Base-by-base conservation (phyloP, 2,113 vertebrate genomes). In the Tympanuchus pallidicinctus region DNA sequence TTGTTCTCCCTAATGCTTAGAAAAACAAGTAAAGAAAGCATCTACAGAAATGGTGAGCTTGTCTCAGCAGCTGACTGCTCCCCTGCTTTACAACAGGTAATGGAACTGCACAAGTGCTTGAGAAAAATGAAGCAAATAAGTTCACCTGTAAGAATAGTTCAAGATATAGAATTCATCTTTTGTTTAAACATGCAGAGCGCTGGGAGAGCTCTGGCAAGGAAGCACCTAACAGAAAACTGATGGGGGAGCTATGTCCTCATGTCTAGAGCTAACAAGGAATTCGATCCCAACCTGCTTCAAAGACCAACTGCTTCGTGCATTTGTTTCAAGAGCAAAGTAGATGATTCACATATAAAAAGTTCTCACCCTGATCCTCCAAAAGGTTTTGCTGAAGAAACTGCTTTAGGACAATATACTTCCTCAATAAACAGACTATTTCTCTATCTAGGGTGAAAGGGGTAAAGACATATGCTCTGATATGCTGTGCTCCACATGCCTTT, bases 241-340 rank as follows among this genome's bases (percentile, higher is more conserved):
- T 83, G 91, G 93, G 85, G 91, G 93, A 95, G 93, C 93, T 94
- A 89, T 64, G 40, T 40, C 80, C 82, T 81, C 79, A 69, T 3
- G n/a, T 94, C 64, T 78, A 71, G 50, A 88, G 38, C 57, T 91
- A 30, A 30, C 56, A 77, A 89, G 38, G 47, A 91, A 92, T 69
- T 67, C 36, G 81, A 10, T 77, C 52, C 61, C 43, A 47, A 77
- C 43, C 47, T 80, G 50, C 47, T 86, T 88, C 85, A 74, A 77
- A 93, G 45, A 76, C 50, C 67, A 80, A 87, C 21, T 60, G 72
- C 69, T 47, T 88, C 15, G 19, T 43, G 38, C 5, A 6, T 85
- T 89, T 89, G 56, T 86, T 95, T 92, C 72, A 86, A 92, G 87
- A 28, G 76, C 47, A 82, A 93, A 93, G 32, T 75, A 94, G 38